These are phyloP conservation scores for Drosophila leontia DNA, from an alignment of 1,140 invertebrate species.

Conservation along the genomic window DNA sequence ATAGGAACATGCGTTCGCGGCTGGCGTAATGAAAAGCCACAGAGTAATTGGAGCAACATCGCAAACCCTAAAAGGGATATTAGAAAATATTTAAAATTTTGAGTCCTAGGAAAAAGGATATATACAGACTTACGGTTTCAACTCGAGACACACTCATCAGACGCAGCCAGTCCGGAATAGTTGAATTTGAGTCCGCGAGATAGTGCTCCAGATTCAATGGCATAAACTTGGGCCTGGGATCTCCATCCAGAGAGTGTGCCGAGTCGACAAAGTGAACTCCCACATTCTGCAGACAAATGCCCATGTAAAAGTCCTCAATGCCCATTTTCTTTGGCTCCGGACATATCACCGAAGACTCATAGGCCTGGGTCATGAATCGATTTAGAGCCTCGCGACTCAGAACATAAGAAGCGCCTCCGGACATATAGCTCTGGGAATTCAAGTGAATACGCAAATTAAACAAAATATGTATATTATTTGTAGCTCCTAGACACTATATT, in stretches of 20 bases:
- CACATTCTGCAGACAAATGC: conserved; percentile 95
- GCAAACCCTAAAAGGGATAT: conserved; percentile 34
- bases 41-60: conserved; percentile 67
- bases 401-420: conserved; percentile 96
- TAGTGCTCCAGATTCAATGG: conserved; percentile 87
- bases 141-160: conserved; percentile 50
- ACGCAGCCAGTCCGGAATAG: conserved; percentile 58
- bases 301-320: conserved; percentile 97
- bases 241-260: conserved; percentile 28
- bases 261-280: conserved; percentile 88
- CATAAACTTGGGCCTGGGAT: conserved; percentile 55
- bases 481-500: conserved; percentile 74
- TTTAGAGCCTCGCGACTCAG: conserved; percentile 92
- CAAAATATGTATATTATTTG: background rate
- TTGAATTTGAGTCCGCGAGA: conserved; percentile 36
- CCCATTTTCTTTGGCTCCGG: conserved; percentile 88
- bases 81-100: background rate
- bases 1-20: conserved; percentile 64
- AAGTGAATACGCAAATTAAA: background rate
- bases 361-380: conserved; percentile 90
- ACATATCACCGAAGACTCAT: conserved; percentile 90
- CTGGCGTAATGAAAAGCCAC: conserved; percentile 67
- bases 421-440: conserved; percentile 94
- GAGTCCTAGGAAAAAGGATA: too few species aligned
- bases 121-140: conserved; percentile 34